A percentile compares a stretch with the other conserved stretches of the same genome.
Conservation (phyloP, 2,888 invertebrate species). For the Netelia virgata region DNA sequence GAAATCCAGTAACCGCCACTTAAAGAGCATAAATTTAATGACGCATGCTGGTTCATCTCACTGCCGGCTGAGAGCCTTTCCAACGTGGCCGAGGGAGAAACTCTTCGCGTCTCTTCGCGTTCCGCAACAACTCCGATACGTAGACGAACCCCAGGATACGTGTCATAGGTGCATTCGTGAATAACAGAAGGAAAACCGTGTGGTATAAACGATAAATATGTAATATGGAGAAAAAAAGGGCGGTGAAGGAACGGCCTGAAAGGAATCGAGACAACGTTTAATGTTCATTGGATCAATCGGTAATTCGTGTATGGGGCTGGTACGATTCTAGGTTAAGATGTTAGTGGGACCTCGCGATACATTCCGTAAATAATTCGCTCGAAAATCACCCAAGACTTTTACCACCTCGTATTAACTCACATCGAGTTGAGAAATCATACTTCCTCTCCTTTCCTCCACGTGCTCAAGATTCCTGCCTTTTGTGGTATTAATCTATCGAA, state of each 20-base stretch:
- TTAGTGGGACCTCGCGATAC: conserved; percentile 17
- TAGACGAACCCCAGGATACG: conserved; percentile 13
- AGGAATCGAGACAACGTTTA: conserved; percentile 37
- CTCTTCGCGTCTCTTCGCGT: neutral
- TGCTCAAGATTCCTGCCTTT: neutral
- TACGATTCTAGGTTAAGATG: conserved; percentile 15
- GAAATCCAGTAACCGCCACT: conserved; percentile 70
- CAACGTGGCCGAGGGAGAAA: neutral
- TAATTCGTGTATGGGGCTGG: neutral
- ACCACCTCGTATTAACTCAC: neutral
- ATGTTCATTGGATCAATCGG: conserved; percentile 32
- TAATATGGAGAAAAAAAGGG: conserved; percentile 9
- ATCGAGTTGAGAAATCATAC: conserved; percentile 6
- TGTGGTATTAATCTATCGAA: neutral
- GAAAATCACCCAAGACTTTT: conserved; percentile 3
- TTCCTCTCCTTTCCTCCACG: neutral
- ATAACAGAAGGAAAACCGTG: conserved; percentile 11
- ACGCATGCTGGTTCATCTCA: conserved; percentile 57
- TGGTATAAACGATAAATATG: conserved; percentile 48
- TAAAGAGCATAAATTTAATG: conserved; percentile 72
- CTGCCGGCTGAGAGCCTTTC: neutral
- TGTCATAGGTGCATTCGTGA: conserved; percentile 58
- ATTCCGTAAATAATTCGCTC: conserved; percentile 23
- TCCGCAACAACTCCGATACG: neutral
- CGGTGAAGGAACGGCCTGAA: neutral